Base-by-base conservation (phyloP, 2,888 invertebrate species). In the Smittia aterrima region DNA sequence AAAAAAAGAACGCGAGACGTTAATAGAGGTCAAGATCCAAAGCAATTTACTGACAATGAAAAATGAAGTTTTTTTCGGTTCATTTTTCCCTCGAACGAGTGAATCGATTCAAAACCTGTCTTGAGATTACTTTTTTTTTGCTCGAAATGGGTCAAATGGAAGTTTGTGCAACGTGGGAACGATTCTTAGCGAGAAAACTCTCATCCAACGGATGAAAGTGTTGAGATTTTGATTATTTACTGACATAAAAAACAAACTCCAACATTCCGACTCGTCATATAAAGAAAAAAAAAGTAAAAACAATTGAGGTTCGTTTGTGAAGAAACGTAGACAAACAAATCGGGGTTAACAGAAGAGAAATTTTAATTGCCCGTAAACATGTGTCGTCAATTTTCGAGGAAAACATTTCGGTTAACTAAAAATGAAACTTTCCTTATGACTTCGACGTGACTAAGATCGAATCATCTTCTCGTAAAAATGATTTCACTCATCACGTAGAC, bases 311-410 rank as follows among this genome's bases (percentile, higher is more conserved):
- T 47, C 47, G 11, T 47, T 47, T n/a, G 11, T 9, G 38, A n/a
- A 47, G 47, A 47, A 47, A 47, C 4, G 47, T 47, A n/a, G 47
- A 68, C 68, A 68, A 62, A 66, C 47, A 20, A n/a, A 70, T 54
- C 32, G 53, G 41, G 70, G 70, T 70, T 70, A 70, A 70, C 53
- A 53, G 70, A 70, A 70, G 54, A 70, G 70, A 70, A 70, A 70
- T 54, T 70, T 70, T 70, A 70, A 70, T 70, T 70, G 54, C 27
- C 22, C 25, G n/a, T 11, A 7, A 58, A 58, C 58, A 58, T 58
- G 58, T 20, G 58, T 47, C 47, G 47, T 47, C 47, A 22, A 22
- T 58, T 20, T 58, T 18, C 6, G 11, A 58, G 3, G 18, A 18
- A 58, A 58, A 58, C 58, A 47, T 47, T 47, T 47, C n/a, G 18